Evolutionary conservation across 2,888 invertebrate species (phyloP).

Genomic region (Geotrupes spiniger): DNA sequence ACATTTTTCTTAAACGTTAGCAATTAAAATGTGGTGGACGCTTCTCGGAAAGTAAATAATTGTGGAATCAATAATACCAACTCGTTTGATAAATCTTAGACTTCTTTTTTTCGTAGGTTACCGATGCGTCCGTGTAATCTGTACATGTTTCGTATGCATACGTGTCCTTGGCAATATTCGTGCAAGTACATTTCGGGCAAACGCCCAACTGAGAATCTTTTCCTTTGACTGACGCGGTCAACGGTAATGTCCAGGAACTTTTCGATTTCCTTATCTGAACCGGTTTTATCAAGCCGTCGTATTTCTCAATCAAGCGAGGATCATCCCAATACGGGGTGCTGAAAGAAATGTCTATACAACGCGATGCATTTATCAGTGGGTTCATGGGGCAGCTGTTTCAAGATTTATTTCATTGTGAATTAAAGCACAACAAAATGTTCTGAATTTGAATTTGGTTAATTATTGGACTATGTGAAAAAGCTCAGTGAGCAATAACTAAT

Average conservation of each 20-base stretch:
- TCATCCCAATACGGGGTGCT: slow-evolving; percentile 21
- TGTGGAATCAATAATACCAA: too few species aligned
- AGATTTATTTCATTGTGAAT: background rate
- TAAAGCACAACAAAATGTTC: background rate
- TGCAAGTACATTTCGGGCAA: slow-evolving; percentile 6
- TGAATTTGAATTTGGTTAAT: slow-evolving; percentile 2
- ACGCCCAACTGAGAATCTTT: slow-evolving; percentile 1
- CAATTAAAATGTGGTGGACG: too few species aligned
- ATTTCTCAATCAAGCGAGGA: slow-evolving; percentile 18
- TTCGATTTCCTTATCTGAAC: slow-evolving; percentile 14
- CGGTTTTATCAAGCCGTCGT: slow-evolving; percentile 15
- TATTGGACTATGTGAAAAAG: too few species aligned
- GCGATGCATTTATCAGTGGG: too few species aligned
- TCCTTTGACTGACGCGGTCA: background rate
- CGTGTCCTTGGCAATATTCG: too few species aligned
- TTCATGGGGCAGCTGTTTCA: slow-evolving; percentile 2
- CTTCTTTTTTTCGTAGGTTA: slow-evolving; percentile 12
- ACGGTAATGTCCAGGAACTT: slow-evolving; percentile 18
- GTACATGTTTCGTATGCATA: too few species aligned
- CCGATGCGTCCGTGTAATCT: too few species aligned
- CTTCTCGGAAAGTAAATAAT: too few species aligned
- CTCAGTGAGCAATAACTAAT: too few species aligned
- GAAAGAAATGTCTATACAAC: too few species aligned
- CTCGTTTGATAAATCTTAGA: slow-evolving; percentile 9
- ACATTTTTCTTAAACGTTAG: too few species aligned